A percentile compares a stretch with the other conserved stretches of the same genome.
These are phyloP conservation scores for Troides oblongomaculatus DNA, from an alignment of 2,888 invertebrate genomes.

Conservation along the genomic window DNA sequence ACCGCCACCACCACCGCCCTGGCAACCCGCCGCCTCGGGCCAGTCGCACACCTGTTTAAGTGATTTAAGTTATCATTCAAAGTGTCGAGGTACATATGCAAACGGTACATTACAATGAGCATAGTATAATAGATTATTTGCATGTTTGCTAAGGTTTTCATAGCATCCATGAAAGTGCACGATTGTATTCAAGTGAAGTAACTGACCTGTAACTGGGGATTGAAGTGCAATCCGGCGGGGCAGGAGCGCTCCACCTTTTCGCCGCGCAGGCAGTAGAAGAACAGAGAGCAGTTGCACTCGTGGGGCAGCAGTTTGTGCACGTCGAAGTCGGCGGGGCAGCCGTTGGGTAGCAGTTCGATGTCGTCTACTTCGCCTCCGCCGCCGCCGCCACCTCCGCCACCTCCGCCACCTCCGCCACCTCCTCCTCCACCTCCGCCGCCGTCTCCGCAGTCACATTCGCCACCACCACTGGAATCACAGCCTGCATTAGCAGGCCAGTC, in stretches of 20 bases:
- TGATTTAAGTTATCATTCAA: too few relatives aligned
- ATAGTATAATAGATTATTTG: too few relatives aligned
- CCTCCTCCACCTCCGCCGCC: slow-evolving; percentile 11
- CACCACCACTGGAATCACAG: slow-evolving; percentile 32
- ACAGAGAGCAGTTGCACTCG: slow-evolving; percentile 49
- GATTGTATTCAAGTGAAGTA: neutral
- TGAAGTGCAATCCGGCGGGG: slow-evolving; percentile 44
- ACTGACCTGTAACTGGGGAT: slow-evolving; percentile 45
- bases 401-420: slow-evolving; percentile 43
- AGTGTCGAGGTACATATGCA: too few relatives aligned
- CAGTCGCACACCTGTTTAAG: slow-evolving; percentile 39
- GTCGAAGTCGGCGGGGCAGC: slow-evolving; percentile 50
- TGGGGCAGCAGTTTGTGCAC: slow-evolving; percentile 49
- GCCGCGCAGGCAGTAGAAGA: slow-evolving; percentile 50
- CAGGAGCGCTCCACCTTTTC: slow-evolving; percentile 43
- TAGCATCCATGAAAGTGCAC: too few relatives aligned
- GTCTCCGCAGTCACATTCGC: slow-evolving; percentile 17
- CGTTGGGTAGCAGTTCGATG: slow-evolving; percentile 41
- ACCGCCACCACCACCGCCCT: slow-evolving; percentile 8
- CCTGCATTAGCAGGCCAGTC: slow-evolving; percentile 39
- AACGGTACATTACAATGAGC: too few relatives aligned
- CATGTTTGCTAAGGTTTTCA: too few relatives aligned
- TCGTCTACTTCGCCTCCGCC: slow-evolving; percentile 1
- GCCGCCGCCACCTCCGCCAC: slow-evolving; percentile 32
- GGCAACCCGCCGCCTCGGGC: slow-evolving; percentile 32